Evolutionary conservation across 1,140 invertebrate genomes (phyloP), one percentile per base, ranked within the genome.

Genomic region (Zaprionus lachaisei): DNA sequence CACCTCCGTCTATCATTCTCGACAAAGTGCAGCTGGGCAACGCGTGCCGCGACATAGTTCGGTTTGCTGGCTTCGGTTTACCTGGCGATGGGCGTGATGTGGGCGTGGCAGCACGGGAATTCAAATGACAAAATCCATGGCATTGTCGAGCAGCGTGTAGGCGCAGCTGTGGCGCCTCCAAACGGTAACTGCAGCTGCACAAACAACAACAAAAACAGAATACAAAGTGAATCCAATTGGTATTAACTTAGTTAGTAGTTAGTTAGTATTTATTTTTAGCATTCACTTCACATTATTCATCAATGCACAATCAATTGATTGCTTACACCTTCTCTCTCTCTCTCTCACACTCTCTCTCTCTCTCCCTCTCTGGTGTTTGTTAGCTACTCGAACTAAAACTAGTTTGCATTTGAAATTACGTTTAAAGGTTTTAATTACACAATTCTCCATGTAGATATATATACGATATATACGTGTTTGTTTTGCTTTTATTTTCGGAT

Each of bases 91-190:
- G 38, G 15, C n/a, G 5, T 2, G n/a, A 1, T 2, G n/a, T 6
- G 63, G 47, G 34, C 31, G n/a, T 12, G 20, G 17, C 22, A 14
- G 28, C 24, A 24, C 6, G 5, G 63, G 69, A 70, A 72, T 80
- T 92, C 78, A 92, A 74, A 92, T 80, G 75, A 89, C 79, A 81
- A 91, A 89, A 86, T 92, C 91, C 91, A 91, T 92, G 47, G 82
- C 80, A 77, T 92, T 80, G 79, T 92, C 91, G 77, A 92, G 70
- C 55, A 92, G 71, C 58, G 90, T 90, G 72, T 92, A 92, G 60
- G 83, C 80, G 73, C 75, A 79, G 70, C 83, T 92, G 78, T 85
- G 84, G 47, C 91, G 82, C 74, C 91, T 87, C 83, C 89, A 90
- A 81, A 89, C 81, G n/a, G 85, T 89, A n/a, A 78, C 41, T 17